These are phyloP conservation scores for Epinephelus lanceolatus DNA, from an alignment of 2,113 vertebrate genomes.

Conservation along the genomic window DNA sequence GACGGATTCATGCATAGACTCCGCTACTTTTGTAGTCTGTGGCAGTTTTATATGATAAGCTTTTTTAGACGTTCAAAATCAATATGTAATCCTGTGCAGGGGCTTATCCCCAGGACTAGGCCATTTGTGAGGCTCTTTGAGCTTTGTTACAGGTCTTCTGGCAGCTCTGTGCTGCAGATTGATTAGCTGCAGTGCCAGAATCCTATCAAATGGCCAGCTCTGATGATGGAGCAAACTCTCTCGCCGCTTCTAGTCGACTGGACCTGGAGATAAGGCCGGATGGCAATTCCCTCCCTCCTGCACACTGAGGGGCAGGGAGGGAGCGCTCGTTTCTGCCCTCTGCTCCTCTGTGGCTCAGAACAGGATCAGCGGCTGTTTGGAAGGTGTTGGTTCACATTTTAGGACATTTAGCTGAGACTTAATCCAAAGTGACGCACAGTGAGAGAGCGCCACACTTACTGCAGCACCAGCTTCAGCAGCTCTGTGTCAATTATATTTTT, in stretches of 20 bases:
- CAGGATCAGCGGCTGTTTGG: conserved; percentile 20
- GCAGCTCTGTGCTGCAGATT: conserved; percentile 93
- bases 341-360: conserved; percentile 7
- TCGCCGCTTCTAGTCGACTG: conserved; percentile 93
- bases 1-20: conserved; percentile 93
- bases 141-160: conserved; percentile 93
- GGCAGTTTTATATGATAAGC: conserved; percentile 95
- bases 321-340: conserved; percentile 18
- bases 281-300: conserved; percentile 87
- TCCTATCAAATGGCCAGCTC: conserved; percentile 92
- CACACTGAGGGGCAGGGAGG: conserved; percentile 6
- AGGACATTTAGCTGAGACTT: neutral
- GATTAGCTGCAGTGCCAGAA: conserved; percentile 95
- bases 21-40: conserved; percentile 90
- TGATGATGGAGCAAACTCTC: conserved; percentile 93
- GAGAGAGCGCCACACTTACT: neutral
- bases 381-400: conserved; percentile 9
- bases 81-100: conserved; percentile 99
- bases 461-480: neutral
- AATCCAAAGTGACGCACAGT: neutral
- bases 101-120: conserved; percentile 95
- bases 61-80: conserved; percentile 96
- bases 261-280: conserved; percentile 93
- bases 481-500: neutral
- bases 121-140: conserved; percentile 97